phyloP scores from a whole-genome alignment of 2,888 invertebrate genomes.

The Sussaba pulchella region DNA sequence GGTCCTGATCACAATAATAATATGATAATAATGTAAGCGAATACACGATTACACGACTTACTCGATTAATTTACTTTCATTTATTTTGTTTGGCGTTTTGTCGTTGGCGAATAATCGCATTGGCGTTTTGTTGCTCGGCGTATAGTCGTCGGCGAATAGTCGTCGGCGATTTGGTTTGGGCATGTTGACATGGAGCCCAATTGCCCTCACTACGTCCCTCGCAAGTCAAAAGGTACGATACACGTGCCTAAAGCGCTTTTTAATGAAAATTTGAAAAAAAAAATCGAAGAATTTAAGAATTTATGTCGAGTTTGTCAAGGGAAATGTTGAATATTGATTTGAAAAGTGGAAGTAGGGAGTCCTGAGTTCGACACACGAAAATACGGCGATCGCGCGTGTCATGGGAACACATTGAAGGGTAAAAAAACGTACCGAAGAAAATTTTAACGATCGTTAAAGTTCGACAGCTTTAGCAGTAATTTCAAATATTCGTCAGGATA shows the following conservation, averaged over 20 bases:
- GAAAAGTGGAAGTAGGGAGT: conserved; percentile 46
- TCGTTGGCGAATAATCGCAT: too few species aligned
- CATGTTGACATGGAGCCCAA: too few species aligned
- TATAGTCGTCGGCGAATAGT: too few species aligned
- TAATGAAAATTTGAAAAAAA: background rate
- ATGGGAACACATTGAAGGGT: background rate
- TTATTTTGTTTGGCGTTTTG: too few species aligned
- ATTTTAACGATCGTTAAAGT: background rate
- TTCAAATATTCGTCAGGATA: background rate
- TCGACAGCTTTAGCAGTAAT: background rate
- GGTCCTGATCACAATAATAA: too few species aligned
- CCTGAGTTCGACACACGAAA: conserved; percentile 2
- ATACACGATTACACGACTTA: too few species aligned
- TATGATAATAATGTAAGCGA: too few species aligned
- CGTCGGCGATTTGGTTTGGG: too few species aligned
- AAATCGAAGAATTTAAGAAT: conserved; percentile 43
- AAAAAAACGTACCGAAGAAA: background rate
- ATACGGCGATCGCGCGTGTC: conserved; percentile 6
- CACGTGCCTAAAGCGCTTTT: conserved; percentile 25
- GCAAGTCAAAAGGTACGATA: conserved; percentile 51
- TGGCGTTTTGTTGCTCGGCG: too few species aligned
- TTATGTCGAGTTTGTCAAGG: conserved; percentile 67
- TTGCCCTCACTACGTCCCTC: conserved; percentile 11
- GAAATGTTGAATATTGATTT: conserved; percentile 61
- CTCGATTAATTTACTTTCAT: too few species aligned